Base-by-base conservation (phyloP, 2,888 invertebrate genomes). In the Troglohyphantes excavatus region DNA sequence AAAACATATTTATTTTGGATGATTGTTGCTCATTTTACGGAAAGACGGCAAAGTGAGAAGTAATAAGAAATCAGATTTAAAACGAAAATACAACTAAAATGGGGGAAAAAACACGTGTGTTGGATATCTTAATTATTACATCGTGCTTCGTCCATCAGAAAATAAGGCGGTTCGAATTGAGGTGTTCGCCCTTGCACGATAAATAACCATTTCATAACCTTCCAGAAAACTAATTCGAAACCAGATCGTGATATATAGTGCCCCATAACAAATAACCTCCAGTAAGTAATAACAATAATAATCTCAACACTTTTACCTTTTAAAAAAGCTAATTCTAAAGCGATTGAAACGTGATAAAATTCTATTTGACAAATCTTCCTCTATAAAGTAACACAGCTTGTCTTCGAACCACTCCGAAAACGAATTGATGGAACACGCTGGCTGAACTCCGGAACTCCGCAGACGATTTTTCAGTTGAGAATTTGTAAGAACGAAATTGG, bases 401-500 rank as follows among this genome's bases (percentile, higher is more conserved):
- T 29, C 75, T 61, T 13, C 39, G 33, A 13, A 9, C n/a, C 53
- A 21, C 19, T 21, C 17, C 53, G 33, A n/a, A 75, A 59, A 27
- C 17, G 65, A 82, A 72, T 82, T 82, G 82, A 82, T 82, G 82
- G 59, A 82, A 59, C 23, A 39, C 26, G 17, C 7, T 17, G 33
- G 70, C 59, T 82, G 82, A 82, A 70, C 70, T 39, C 29, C 21
- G 9, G 59, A 29, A 70, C 81, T 19, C 13, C 27, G 17, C 53
- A 39, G 39, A 82, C 70, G 72, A 82, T 82, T 59, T 29, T 82
- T 81, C 59, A 65, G 39, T 27, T 29, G n/a, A 39, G 53, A 82
- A 82, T 70, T 53, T 59, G 70, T 61, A 61, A 82, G 82, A 82
- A 82, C 70, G 72, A 68, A 72, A 59, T 17, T 61, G 82, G 72